A percentile compares a stretch with the other conserved stretches of the same genome.
Evolutionary conservation across 1,140 invertebrate genomes (phyloP).

Genomic region (Chlorops oryzae): DNA sequence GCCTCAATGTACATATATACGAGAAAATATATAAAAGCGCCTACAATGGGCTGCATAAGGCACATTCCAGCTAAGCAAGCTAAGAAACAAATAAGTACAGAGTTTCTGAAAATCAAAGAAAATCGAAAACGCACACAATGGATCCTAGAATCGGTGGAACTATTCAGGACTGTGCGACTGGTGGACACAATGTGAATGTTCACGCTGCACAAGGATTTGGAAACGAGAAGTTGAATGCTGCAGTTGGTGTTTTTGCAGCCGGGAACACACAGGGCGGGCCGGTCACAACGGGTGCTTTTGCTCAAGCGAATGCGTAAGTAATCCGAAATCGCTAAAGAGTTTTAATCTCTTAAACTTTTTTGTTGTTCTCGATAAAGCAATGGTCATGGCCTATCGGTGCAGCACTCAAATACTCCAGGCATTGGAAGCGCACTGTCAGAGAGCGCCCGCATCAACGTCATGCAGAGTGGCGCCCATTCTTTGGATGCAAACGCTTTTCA

Average conservation of each 20-base stretch:
- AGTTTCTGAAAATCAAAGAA: no score
- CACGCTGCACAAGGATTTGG: conserved; percentile 17
- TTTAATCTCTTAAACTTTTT: background rate
- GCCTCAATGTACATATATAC: no score
- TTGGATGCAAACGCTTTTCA: conserved; percentile 24
- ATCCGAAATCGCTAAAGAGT: background rate
- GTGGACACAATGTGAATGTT: conserved; percentile 21
- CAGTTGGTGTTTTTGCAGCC: conserved; percentile 25
- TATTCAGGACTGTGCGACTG: conserved; percentile 21
- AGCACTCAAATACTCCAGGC: conserved; percentile 24
- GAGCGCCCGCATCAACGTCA: conserved; percentile 20
- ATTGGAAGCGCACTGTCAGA: conserved; percentile 21
- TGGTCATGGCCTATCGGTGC: conserved; percentile 21
- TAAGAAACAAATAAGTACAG: no score
- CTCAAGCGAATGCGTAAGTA: conserved; percentile 28
- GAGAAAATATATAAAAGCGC: no score
- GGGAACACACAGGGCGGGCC: conserved; percentile 21
- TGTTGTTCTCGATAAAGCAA: conserved; percentile 17
- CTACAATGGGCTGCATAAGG: no score
- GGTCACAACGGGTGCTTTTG: conserved; percentile 32
- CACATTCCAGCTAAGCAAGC: no score
- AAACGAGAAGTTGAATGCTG: conserved; percentile 18
- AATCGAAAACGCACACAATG: no score
- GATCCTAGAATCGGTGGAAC: conserved; percentile 9
- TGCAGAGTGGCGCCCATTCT: conserved; percentile 10